Evolutionary conservation across 2,797 vertebrate genomes (phyloP).

Genomic region (Pangasius larnaudii): DNA sequence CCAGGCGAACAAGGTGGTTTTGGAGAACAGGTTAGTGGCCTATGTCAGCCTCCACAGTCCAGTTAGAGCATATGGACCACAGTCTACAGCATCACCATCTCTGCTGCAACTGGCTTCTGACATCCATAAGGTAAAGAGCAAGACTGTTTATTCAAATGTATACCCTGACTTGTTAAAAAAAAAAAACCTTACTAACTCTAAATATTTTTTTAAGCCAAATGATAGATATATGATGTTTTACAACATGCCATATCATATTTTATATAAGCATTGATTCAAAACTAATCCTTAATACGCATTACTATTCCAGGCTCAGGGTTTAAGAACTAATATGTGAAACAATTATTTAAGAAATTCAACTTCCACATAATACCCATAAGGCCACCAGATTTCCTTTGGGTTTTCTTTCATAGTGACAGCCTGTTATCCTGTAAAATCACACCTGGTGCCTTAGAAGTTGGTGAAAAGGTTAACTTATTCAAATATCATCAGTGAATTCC

Average conservation of each 20-base stretch:
- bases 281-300: background rate
- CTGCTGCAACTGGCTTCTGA: constrained; percentile 86
- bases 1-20: constrained; percentile 85
- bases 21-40: constrained; percentile 85
- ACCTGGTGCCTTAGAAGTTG: constrained; percentile 38
- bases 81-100: constrained; percentile 85
- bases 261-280: background rate
- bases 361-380: background rate
- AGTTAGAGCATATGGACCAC: constrained; percentile 78
- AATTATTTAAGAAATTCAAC: background rate
- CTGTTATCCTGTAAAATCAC: constrained; percentile 44
- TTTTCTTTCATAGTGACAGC: constrained; percentile 26
- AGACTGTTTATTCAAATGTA: background rate
- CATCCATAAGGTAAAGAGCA: constrained; percentile 71
- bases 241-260: constrained; percentile 1
- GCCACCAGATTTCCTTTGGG: background rate
- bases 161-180: background rate
- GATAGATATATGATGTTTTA: background rate
- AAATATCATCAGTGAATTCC: constrained; percentile 55
- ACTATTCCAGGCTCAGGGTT: background rate
- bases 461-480: constrained; percentile 59
- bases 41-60: constrained; percentile 88
- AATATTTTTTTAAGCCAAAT: background rate
- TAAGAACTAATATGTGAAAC: background rate
- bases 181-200: background rate